A percentile compares a stretch with the other conserved stretches of the same genome.
Evolutionary conservation across 2,113 vertebrate genomes (phyloP).

Genomic region (Delphinus delphis): DNA sequence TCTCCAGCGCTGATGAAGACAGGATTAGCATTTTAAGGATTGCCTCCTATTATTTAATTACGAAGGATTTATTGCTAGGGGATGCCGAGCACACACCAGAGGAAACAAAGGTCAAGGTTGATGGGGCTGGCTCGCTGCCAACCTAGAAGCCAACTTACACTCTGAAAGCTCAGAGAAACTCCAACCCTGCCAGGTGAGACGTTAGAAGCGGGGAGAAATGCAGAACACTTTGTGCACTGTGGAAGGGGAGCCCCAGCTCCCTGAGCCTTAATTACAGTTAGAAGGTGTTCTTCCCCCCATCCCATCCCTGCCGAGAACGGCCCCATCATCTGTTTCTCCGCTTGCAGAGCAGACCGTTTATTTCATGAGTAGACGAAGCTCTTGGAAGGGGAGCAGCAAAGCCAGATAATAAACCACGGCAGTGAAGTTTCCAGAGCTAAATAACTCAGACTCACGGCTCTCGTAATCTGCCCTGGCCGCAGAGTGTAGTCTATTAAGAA

Average conservation of each 20-base stretch:
- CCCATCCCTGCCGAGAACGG: fast-evolving
- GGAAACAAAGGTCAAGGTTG: not conserved
- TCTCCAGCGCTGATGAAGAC: not conserved
- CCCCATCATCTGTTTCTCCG: not conserved
- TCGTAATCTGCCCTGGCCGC: not conserved
- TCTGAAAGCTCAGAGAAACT: not conserved
- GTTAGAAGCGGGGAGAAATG: not conserved
- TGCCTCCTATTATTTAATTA: not conserved
- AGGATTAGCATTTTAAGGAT: not conserved
- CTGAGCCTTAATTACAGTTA: not conserved
- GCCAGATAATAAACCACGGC: not conserved
- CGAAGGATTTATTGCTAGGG: not conserved
- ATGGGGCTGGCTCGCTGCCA: not conserved
- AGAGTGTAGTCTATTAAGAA: not conserved
- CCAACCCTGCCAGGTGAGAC: not conserved
- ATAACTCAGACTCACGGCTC: not conserved
- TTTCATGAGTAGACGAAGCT: not conserved
- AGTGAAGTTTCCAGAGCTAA: not conserved
- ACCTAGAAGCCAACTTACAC: too few species aligned
- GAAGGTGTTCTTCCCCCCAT: not conserved
- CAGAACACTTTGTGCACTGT: not conserved
- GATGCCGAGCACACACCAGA: not conserved
- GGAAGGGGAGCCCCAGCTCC: not conserved
- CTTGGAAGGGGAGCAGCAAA: not conserved
- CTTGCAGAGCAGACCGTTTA: not conserved